Conservation (phyloP, 2,113 vertebrate species). For the Gymnobelideus leadbeateri region DNA sequence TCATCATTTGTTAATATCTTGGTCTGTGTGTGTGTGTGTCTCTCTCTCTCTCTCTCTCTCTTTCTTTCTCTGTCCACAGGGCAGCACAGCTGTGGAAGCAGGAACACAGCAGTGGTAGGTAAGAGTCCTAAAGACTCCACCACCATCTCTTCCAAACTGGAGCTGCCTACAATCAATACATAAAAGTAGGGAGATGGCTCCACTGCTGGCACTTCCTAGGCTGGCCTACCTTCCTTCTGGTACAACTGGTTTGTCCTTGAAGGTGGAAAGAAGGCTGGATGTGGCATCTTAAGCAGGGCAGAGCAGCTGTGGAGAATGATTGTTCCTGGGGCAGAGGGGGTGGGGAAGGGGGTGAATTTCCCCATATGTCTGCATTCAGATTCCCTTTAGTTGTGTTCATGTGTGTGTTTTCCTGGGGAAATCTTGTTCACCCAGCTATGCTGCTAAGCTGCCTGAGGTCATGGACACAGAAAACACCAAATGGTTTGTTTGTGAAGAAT, state of each 20-base stretch:
- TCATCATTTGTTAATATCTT: background rate
- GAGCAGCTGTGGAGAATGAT: background rate
- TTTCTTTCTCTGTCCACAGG: background rate
- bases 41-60: background rate
- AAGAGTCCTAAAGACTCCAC: background rate
- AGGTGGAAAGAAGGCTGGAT: background rate
- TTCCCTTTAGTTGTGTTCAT: background rate
- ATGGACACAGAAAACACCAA: background rate
- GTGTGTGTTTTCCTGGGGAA: background rate
- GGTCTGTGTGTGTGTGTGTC: background rate
- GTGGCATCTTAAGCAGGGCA: background rate
- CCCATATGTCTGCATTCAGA: background rate
- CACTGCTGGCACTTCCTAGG: background rate
- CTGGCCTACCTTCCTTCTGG: background rate
- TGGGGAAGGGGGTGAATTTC: background rate
- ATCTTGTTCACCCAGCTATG: background rate
- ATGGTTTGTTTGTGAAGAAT: slow-evolving; percentile 2
- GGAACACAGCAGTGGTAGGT: background rate
- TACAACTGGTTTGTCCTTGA: background rate
- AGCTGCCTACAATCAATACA: background rate
- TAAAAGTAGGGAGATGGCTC: background rate
- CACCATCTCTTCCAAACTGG: background rate
- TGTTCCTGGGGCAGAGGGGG: background rate
- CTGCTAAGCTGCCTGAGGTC: background rate
- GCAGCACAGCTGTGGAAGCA: background rate